phyloP scores from a whole-genome alignment of 2,113 vertebrate species.

The Malurus elegans region DNA sequence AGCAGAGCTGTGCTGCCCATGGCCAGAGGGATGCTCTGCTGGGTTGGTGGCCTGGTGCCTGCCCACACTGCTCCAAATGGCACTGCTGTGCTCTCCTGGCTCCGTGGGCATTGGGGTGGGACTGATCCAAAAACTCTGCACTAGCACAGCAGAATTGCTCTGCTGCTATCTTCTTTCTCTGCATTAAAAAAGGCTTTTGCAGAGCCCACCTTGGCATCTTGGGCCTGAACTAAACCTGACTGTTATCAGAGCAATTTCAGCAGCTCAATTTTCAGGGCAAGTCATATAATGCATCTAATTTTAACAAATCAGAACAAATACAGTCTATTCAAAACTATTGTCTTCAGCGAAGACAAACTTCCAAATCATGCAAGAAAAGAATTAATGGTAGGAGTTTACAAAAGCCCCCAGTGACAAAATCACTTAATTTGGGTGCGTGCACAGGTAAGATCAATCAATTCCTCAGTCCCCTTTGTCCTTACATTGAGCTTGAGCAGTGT shows the following conservation, averaged over 20 bases:
- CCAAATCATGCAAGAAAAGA: background rate
- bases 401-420: background rate
- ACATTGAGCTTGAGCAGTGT: background rate
- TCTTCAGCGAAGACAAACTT: background rate
- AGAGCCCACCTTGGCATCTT: background rate
- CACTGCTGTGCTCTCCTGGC: background rate
- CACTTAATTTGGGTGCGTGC: background rate
- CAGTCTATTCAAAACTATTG: background rate
- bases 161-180: background rate
- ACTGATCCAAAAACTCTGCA: background rate
- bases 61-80: background rate
- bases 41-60: accelerated
- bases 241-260: background rate
- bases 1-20: background rate
- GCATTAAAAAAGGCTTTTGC: background rate
- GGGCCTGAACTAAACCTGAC: background rate
- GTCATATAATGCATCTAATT: background rate
- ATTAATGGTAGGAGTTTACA: background rate
- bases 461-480: background rate
- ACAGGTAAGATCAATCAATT: background rate
- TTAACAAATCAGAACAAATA: background rate
- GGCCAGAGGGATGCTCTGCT: no score
- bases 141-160: background rate
- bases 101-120: background rate
- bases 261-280: background rate